These are phyloP conservation scores for Ectemnius cavifrons DNA, from an alignment of 2,888 invertebrate species.

Conservation along the genomic window DNA sequence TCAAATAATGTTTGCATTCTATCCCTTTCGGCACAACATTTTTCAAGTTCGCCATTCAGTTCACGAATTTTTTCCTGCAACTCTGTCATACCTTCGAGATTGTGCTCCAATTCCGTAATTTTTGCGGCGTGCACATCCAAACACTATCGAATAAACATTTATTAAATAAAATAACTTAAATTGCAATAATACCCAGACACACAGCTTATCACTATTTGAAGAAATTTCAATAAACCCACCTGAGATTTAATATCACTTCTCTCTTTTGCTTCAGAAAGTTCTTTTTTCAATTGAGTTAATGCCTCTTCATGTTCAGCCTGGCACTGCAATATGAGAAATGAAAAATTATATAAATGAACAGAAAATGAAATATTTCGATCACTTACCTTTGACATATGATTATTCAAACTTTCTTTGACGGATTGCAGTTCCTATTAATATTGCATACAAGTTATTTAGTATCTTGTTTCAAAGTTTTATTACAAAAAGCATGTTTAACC, in stretches of 20 bases:
- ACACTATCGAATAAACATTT: constrained; percentile 35
- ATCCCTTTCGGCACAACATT: constrained; percentile 44
- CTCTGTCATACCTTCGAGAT: constrained; percentile 30
- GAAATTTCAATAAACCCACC: constrained; percentile 25
- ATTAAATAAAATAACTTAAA: neutral
- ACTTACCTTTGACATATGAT: constrained; percentile 26
- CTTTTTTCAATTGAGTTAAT: constrained; percentile 24
- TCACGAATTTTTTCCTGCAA: constrained; percentile 37
- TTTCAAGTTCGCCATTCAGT: constrained; percentile 47
- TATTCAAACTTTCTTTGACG: constrained; percentile 27
- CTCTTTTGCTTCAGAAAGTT: constrained; percentile 20
- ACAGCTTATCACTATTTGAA: neutral
- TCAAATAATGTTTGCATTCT: constrained; percentile 31
- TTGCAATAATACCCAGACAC: neutral
- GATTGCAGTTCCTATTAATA: constrained; percentile 33
- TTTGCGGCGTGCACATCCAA: constrained; percentile 42
- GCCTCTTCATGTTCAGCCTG: constrained; percentile 28
- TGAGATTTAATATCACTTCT: constrained; percentile 27
- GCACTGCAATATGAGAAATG: constrained; percentile 29
- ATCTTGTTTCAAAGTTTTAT: constrained; percentile 2
- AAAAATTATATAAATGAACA: neutral
- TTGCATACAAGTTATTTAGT: constrained; percentile 9
- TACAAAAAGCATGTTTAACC: neutral
- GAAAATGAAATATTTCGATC: neutral
- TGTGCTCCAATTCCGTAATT: constrained; percentile 46